A percentile compares a stretch with the other conserved stretches of the same genome.
phyloP scores from a whole-genome alignment of 2,888 invertebrate genomes.

The Bembecia ichneumoniformis region DNA sequence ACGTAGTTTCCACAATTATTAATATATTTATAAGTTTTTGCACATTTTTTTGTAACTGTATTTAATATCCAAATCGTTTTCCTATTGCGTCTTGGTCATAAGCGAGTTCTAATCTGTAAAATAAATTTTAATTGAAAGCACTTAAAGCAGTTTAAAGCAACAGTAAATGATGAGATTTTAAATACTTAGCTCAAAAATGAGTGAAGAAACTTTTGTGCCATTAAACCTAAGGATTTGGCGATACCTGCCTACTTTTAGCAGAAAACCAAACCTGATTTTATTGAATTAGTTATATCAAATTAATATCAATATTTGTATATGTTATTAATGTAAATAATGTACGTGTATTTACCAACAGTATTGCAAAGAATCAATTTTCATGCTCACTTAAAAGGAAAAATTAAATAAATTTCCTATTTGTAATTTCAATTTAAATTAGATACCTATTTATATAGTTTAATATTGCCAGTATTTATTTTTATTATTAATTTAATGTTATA shows the following conservation, averaged over 20 bases:
- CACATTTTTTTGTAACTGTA: too few species aligned
- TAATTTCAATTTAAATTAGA: too few species aligned
- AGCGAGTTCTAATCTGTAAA: constrained; percentile 9
- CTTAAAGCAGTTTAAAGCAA: constrained; percentile 3
- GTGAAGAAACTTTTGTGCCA: constrained; percentile 12
- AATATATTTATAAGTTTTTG: too few species aligned
- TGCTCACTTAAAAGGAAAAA: neutral
- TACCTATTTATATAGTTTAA: too few species aligned
- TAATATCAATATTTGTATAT: constrained; percentile 32
- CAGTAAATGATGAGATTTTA: constrained; percentile 5
- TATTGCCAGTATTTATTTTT: too few species aligned
- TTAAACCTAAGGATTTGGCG: constrained; percentile 2
- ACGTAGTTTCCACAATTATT: too few species aligned
- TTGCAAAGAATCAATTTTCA: neutral
- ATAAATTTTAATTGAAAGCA: constrained; percentile 7
- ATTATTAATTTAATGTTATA: too few species aligned
- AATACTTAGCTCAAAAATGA: constrained; percentile 17
- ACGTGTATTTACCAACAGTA: neutral
- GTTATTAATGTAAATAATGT: neutral
- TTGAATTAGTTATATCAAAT: constrained; percentile 8
- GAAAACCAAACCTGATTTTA: neutral
- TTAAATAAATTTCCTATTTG: neutral
- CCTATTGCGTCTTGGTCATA: too few species aligned
- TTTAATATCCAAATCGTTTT: too few species aligned
- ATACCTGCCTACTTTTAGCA: neutral